These are phyloP conservation scores for Vanessa cardui DNA, from an alignment of 2,888 invertebrate species.

Conservation along the genomic window DNA sequence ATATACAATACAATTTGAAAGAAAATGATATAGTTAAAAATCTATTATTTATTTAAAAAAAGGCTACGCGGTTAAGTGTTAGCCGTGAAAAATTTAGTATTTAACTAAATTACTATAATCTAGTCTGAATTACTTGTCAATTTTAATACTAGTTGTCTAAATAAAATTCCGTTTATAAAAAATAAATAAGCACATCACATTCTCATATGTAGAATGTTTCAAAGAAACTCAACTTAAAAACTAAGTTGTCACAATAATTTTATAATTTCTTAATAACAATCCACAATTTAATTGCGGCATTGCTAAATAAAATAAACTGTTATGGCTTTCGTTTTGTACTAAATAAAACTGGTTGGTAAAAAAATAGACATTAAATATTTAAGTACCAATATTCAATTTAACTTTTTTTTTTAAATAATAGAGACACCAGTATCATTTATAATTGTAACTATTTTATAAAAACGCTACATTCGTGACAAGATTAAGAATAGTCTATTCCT, in stretches of 20 bases:
- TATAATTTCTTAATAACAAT: slow-evolving; percentile 64
- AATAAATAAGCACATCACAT: slow-evolving; percentile 80
- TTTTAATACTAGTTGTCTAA: slow-evolving; percentile 58
- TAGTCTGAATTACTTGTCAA: slow-evolving; percentile 36
- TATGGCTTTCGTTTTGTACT: slow-evolving; percentile 79
- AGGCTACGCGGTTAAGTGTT: slow-evolving; percentile 41
- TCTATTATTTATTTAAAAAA: slow-evolving; percentile 28
- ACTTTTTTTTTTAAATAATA: slow-evolving; percentile 24
- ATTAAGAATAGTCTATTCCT: slow-evolving; percentile 44
- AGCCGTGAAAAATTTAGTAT: slow-evolving; percentile 28
- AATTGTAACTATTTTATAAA: slow-evolving; percentile 17
- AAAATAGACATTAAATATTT: slow-evolving; percentile 28
- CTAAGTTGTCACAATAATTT: slow-evolving; percentile 58
- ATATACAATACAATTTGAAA: slow-evolving; percentile 68
- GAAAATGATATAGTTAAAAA: slow-evolving; percentile 40
- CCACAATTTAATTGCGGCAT: slow-evolving; percentile 74
- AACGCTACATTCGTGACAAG: slow-evolving; percentile 29
- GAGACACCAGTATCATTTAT: slow-evolving; percentile 19
- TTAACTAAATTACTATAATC: slow-evolving; percentile 32
- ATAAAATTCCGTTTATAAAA: slow-evolving; percentile 69
- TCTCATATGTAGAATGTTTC: slow-evolving; percentile 63
- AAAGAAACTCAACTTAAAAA: slow-evolving; percentile 58
- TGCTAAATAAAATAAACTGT: slow-evolving; percentile 52
- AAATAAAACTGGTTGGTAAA: slow-evolving; percentile 45
- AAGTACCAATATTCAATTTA: slow-evolving; percentile 35